phyloP scores from a whole-genome alignment of 2,113 vertebrate species.

The Manacus vitellinus region DNA sequence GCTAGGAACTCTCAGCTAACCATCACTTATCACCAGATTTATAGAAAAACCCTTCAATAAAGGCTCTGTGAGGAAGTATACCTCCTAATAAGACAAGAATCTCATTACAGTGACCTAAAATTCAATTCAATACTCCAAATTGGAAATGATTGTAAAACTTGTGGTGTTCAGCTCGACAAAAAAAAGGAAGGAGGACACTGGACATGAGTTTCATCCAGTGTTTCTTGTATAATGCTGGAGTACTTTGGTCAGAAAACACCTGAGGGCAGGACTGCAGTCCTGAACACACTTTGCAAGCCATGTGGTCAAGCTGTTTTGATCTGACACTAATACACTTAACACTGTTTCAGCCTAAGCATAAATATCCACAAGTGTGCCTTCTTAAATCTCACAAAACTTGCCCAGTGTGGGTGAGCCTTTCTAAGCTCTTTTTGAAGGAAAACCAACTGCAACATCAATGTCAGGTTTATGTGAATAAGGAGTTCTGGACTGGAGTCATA shows the following conservation, averaged over 20 bases:
- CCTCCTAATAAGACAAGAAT: background rate
- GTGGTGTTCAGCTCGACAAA: background rate
- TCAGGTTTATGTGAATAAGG: background rate
- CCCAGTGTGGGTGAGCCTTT: background rate
- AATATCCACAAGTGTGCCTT: background rate
- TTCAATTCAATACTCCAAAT: background rate
- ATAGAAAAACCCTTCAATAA: background rate
- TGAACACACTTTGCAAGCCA: background rate
- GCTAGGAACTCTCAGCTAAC: background rate
- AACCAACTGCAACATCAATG: background rate
- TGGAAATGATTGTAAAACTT: background rate
- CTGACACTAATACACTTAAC: background rate
- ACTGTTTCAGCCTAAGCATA: background rate
- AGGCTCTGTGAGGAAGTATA: background rate
- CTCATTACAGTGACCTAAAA: background rate
- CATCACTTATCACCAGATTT: constrained; percentile 7
- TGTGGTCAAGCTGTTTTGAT: background rate
- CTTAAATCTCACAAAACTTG: background rate
- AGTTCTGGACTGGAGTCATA: background rate
- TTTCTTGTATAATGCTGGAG: background rate
- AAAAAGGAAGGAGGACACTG: background rate
- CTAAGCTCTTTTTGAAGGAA: background rate
- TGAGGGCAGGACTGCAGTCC: background rate
- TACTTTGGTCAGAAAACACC: background rate
- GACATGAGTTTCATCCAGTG: background rate